Base-by-base conservation (phyloP, 2,888 invertebrate species). In the Siphlonurus alternatus region DNA sequence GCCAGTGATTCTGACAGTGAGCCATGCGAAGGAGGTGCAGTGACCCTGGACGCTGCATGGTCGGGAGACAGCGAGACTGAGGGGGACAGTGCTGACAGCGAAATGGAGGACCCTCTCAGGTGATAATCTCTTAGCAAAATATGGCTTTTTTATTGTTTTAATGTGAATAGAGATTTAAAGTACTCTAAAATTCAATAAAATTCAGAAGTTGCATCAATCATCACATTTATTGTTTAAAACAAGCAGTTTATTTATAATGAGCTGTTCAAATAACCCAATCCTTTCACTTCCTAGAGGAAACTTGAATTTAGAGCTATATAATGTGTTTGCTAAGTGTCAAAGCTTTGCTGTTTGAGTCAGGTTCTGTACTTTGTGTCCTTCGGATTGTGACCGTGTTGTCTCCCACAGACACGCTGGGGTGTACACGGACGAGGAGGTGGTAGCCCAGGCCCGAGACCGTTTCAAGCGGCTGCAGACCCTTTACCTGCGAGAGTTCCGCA, bases 341-440 rank as follows among this genome's bases (percentile, higher is more conserved):
- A 1, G 15, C n/a, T 10, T 2, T 2, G n/a, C 1, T 62, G 53
- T 1, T 22, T 1, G 2, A 2, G 19, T 38, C 23, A 51, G 5
- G 1, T 20, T 23, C 61, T 25, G 7, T 20, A 51, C 1, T 60
- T 7, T 23, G 69, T 66, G 70, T 69, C 70, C 65, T 69, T 70
- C 68, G 69, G 69, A 69, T 69, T 68, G 70, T 70, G 67, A 71
- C 68, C 70, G 69, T 72, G 73, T 67, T 71, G n/a, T 72, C 68
- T 72, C 71, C 76, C 76, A 61, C 76, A 93, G 93, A 76, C 88
- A 89, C 73, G 92, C 93, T 0, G 91, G 91, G 15, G 86, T 93
- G 0, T 94, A 85, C 74, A 93, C 94, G 0, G 88, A 89, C 0
- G 92, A 95, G 71, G 94, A 95, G 74, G 89, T 90, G 0, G 85